Conservation (phyloP, 2,888 invertebrate genomes). For the Pheosia tremula region DNA sequence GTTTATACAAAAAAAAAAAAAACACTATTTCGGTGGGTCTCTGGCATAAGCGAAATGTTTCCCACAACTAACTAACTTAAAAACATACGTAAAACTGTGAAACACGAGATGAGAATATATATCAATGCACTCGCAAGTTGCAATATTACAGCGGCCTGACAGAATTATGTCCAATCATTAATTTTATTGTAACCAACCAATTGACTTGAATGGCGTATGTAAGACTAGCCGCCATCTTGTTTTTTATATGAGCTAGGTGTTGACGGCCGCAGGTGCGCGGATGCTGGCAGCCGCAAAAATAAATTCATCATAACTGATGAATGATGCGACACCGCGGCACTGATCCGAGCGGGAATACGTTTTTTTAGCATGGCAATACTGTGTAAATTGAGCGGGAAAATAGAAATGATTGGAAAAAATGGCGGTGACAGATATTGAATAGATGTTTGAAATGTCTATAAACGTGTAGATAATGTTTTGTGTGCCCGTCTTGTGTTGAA, state of each 20-base stretch:
- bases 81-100: no score
- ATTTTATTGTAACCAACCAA: constrained; percentile 69
- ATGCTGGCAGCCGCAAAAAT: constrained; percentile 58
- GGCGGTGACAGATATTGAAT: constrained; percentile 8
- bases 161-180: constrained; percentile 63
- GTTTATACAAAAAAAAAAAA: no score
- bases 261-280: constrained; percentile 62
- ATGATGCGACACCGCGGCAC: constrained; percentile 45
- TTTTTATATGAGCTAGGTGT: constrained; percentile 48
- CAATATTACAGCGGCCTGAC: constrained; percentile 29
- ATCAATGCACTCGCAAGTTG: no score
- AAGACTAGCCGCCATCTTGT: constrained; percentile 47
- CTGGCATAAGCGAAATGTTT: no score
- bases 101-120: no score
- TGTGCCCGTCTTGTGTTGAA: neutral
- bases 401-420: constrained; percentile 24
- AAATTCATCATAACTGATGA: constrained; percentile 67
- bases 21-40: no score
- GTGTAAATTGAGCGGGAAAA: constrained; percentile 27
- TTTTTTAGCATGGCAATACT: constrained; percentile 36
- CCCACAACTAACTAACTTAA: no score
- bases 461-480: neutral
- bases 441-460: constrained; percentile 6
- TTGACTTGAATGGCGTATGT: constrained; percentile 74
- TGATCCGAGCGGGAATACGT: constrained; percentile 29